Percentiles rank a stretch among this genome's conserved stretches.
These are phyloP conservation scores for Percopsis transmontana DNA, from an alignment of 2,113 vertebrate species.

Conservation along the genomic window DNA sequence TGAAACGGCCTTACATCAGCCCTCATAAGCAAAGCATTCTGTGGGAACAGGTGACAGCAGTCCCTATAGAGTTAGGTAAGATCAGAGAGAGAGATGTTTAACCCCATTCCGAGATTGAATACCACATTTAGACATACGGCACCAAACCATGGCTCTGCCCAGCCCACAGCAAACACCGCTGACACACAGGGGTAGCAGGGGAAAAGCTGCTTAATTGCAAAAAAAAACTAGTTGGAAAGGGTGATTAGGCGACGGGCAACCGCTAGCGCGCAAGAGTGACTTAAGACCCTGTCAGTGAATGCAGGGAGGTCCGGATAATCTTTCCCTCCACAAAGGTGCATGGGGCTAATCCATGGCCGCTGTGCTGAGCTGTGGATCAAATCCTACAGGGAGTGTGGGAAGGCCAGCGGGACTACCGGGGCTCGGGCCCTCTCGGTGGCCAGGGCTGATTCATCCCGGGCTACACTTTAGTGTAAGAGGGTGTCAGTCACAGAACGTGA, in stretches of 20 bases:
- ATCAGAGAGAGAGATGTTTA: not conserved
- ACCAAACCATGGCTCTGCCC: conserved; percentile 22
- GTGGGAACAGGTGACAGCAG: not conserved
- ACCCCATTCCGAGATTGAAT: not conserved
- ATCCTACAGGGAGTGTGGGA: conserved; percentile 77
- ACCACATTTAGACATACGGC: conserved; percentile 26
- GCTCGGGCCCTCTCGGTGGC: conserved; percentile 62
- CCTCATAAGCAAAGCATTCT: no score
- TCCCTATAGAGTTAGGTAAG: no score
- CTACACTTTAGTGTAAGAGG: conserved; percentile 44
- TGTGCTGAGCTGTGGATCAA: conserved; percentile 74
- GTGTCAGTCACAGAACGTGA: not conserved
- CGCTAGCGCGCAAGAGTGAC: conserved; percentile 72
- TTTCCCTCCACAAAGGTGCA: conserved; percentile 78
- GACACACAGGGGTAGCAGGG: conserved; percentile 32
- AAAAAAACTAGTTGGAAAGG: conserved; percentile 63
- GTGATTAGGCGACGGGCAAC: conserved; percentile 71
- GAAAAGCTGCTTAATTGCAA: conserved; percentile 77
- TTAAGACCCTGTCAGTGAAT: conserved; percentile 78
- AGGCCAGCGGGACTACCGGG: conserved; percentile 63
- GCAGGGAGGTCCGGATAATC: conserved; percentile 81
- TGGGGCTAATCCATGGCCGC: conserved; percentile 74
- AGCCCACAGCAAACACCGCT: conserved; percentile 35
- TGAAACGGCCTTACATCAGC: no score
- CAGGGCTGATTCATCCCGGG: conserved; percentile 48